Evolutionary conservation across 2,113 vertebrate species (phyloP), one percentile per base, ranked within the genome.

Genomic region (Petrocephalus microphthalmus): DNA sequence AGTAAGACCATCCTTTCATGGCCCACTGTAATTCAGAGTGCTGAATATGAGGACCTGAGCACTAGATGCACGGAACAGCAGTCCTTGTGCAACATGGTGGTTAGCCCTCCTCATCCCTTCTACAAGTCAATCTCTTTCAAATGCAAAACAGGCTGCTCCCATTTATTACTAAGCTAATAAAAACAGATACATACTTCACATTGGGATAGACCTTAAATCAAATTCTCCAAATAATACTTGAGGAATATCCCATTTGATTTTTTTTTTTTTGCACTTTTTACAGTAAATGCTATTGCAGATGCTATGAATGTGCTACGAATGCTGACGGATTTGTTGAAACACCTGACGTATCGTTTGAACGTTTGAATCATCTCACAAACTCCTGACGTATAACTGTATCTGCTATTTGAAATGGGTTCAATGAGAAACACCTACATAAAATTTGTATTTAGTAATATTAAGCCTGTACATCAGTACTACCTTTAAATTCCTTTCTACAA

Each of bases 161-260:
- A 89, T 91, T 94, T 94, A 93, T 93, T 94, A 94, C 93, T 92
- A 94, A 94, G 93, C 92, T 93, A 93, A 94, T 90, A 74, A 88
- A 91, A 91, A 90, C 86, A n/a, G 81, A 87, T 92, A 92, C 91
- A 93, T 92, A 90, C 92, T 93, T 92, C n/a, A 94, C 94, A 87
- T 54, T 29, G 90, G 92, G 92, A 93, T 92, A 86, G 82, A 42
- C 52, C 67, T 88, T 93, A 93, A 91, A 93, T 92, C n/a, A 92
- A 49, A 6, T n/a, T 47, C 84, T 85, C 54, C 15, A 93, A 92
- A 92, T 93, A 93, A 92, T 91, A 91, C 91, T 94, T 94, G 92
- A 94, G 64, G 94, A 90, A 94, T 57, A 49, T 92, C 90, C 88
- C 33, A 82, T 90, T 78, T 33, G 71, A 1, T 74, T 88, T 92